Evolutionary conservation across 2,888 invertebrate genomes (phyloP), one percentile per base, ranked within the genome.

Genomic region (Fissipunctia ypsillon): DNA sequence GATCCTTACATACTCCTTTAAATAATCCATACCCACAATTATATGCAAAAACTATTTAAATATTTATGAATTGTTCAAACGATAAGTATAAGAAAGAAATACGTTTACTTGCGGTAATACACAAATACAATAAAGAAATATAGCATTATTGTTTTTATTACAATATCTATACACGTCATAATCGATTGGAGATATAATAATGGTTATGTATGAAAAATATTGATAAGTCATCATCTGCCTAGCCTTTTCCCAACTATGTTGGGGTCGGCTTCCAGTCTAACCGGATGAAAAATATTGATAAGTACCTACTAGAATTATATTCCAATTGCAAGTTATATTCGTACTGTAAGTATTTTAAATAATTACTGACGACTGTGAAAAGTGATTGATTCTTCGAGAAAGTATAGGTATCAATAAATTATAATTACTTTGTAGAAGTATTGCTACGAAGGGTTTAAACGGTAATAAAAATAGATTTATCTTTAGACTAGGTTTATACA

Each of bases 251-350:
- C n/a, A n/a, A n/a, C n/a, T n/a, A n/a, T n/a, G n/a, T n/a, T n/a
- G n/a, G n/a, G n/a, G n/a, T n/a, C n/a, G n/a, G n/a, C n/a, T n/a
- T n/a, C n/a, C n/a, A n/a, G n/a, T n/a, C n/a, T n/a, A n/a, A n/a
- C n/a, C n/a, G n/a, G n/a, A n/a, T n/a, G n/a, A n/a, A n/a, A n/a
- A n/a, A n/a, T n/a, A n/a, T n/a, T n/a, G n/a, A n/a, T n/a, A n/a
- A n/a, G n/a, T n/a, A n/a, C n/a, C n/a, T n/a, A n/a, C n/a, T n/a
- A 73, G 9, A 9, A 75, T 38, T 28, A 60, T 73, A 73, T 43
- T 60, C 38, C 31, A 50, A 54, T 38, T 63, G 16, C 41, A 41
- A 41, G 6, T 41, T 54, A 41, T 1, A 48, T 41, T 56, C 3
- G 31, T 76, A 76, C 48, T 56, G n/a, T 66, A 74, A 50, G 25